Evolutionary conservation across 2,113 vertebrate species (phyloP).

Genomic region (Platanista minor): DNA sequence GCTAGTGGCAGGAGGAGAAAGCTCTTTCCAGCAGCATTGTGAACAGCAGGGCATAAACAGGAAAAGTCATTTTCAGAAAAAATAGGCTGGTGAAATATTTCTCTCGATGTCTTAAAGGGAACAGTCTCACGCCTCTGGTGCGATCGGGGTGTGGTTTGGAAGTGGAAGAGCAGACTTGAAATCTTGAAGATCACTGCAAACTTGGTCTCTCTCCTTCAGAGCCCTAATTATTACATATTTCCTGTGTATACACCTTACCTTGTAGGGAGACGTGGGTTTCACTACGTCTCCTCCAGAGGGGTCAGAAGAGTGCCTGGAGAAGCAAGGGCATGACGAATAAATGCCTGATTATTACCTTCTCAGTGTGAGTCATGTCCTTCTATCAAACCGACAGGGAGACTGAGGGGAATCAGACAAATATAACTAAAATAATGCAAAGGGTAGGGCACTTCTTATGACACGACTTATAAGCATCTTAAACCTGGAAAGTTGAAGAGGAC

Average conservation of each 20-base stretch:
- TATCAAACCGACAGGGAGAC: background rate
- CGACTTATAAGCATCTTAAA: background rate
- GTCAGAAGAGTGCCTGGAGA: background rate
- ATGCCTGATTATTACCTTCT: background rate
- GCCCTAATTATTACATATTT: background rate
- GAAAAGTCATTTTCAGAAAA: background rate
- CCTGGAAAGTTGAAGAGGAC: background rate
- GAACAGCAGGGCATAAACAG: background rate
- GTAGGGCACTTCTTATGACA: rapidly evolving
- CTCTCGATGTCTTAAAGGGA: background rate
- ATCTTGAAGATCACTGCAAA: background rate
- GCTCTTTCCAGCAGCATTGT: background rate
- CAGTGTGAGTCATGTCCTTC: background rate
- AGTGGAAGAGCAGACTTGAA: background rate
- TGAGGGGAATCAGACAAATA: background rate
- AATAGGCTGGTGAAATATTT: no score
- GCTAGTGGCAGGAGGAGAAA: background rate
- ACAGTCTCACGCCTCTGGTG: background rate
- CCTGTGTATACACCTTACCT: background rate
- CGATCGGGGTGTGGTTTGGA: background rate
- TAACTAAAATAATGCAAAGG: background rate
- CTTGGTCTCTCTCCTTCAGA: background rate
- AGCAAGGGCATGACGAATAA: background rate
- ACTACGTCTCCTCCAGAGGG: background rate
- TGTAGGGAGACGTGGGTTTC: no score